Evolutionary conservation across 1,140 invertebrate genomes (phyloP), one percentile per base, ranked within the genome.

Genomic region (Melanaphis sacchari): DNA sequence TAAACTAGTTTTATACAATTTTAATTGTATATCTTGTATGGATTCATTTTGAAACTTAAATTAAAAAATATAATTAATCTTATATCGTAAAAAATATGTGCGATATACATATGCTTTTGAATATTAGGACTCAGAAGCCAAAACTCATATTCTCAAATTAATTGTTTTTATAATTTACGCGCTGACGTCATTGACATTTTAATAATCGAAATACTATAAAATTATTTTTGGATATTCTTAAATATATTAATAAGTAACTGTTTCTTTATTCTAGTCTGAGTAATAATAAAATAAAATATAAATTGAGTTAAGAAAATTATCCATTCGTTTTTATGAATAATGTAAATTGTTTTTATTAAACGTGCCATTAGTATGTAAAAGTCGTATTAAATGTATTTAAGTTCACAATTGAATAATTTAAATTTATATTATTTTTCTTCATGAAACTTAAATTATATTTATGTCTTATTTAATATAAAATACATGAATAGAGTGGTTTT

Each of bases 331-430:
- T 9, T 24, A 54, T 38, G 52, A 89, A 54, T 89, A 89, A 89
- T 89, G 88, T 52, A 89, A 89, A 89, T 89, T 54, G 36, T 26
- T 24, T 89, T 38, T 54, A 38, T 52, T 2, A 52, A 89, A 89
- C n/a, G 87, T 22, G 8, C 49, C 36, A 36, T 89, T 89, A 54
- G 11, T 89, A 89, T 54, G 36, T 38, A 54, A 89, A 24, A 89
- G 88, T 40, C 49, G 49, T 54, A 31, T 49, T 43, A 85, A 85
- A 85, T 43, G 41, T 36, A 52, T 89, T 89, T 54, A 54, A 89
- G 49, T 89, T 89, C 21, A 54, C 88, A 89, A 89, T 54, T 54
- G 88, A 89, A 89, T 89, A 54, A 89, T 54, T 38, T 24, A 8
- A 89, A 36, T 52, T 89, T 89, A 52, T 52, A 43, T 87, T 89